Evolutionary conservation across 1,140 invertebrate species (phyloP), one percentile per base, ranked within the genome.

Genomic region (Drosophila arawakana): DNA sequence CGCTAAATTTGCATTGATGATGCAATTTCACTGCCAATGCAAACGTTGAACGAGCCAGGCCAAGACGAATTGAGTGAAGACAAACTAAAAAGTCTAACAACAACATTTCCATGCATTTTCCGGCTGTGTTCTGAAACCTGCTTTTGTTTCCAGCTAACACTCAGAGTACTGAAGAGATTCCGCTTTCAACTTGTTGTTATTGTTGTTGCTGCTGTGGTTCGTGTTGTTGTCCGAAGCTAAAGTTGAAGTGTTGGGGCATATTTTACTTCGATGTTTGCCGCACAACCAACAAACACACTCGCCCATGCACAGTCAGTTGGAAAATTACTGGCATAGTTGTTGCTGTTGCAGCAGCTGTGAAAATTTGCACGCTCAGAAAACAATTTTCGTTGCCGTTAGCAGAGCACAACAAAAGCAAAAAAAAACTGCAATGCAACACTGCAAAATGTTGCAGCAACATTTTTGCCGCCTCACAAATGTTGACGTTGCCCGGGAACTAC

Each of bases 311-410:
- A 62, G 60, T 7, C 37, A 54, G 62, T 44, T 65, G 62, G 50
- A 65, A 88, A 88, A 86, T 86, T 86, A 74, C 83, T 83, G 67
- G 83, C 80, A 86, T 86, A 83, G 83, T 78, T 86, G 73, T 78
- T 75, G 71, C 58, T 81, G 73, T 65, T 77, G 79, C 69, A 76
- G 84, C 83, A 86, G 83, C 83, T 86, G 83, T 88, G 83, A 88
- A 88, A 88, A 88, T 88, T 88, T 88, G 83, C 83, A 88, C 83
- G 83, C 83, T 88, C 77, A 79, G 76, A 73, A 88, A 88, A 89
- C 80, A 77, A 88, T 88, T 89, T 88, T 83, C 73, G 73, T 83
- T 78, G 73, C 83, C 83, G 83, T 89, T 88, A 88, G 76, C 84
- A 82, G 65, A 78, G 79, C 69, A 76, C 39, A 73, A 59, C 49